Evolutionary conservation across 2,888 invertebrate genomes (phyloP), one percentile per base, ranked within the genome.

Genomic region (Acanthococcus lagerstroemiae): DNA sequence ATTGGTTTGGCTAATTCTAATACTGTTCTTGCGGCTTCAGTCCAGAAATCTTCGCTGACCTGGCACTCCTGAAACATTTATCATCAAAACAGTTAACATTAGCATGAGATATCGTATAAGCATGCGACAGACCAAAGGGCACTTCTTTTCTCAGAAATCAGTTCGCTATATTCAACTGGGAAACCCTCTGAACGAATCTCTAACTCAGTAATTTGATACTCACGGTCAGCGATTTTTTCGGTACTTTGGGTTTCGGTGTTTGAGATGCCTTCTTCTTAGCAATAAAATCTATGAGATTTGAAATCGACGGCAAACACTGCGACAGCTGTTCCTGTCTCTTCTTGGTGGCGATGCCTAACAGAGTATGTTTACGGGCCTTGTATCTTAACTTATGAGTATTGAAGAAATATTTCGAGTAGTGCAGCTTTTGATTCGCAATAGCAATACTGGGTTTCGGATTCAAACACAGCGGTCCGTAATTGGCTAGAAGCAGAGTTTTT

Each of bases 361-460:
- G 88, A 70, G 89, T 88, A 75, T 85, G 88, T 76, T 84, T 84
- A 73, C 82, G 83, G 70, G 89, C 88, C 74, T 87, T 86, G 66
- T 87, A 81, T 70, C 86, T 80, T 73, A 90, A 81, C 72, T 84
- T 81, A 65, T 85, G 83, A 30, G 88, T 87, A 71, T 87, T 87
- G 72, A 88, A 84, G 66, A 87, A 78, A 71, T 86, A 81, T 67
- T 84, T 83, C 58, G 86, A 83, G 71, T 87, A 87, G 74, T 90
- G 87, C 48, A 89, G 76, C 71, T 85, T 82, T 58, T 90, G 88
- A 27, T 87, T 84, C 67, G 88, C 80, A 57, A 88, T 77, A 26
- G 88, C 87, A 48, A 92, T 86, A 25, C 86, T 83, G 2, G 90
- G 90, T 73, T 88, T 85, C 3, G 95, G 92, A 77, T 94, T 93